Percentiles rank a stretch among this genome's conserved stretches.
Evolutionary conservation across 2,797 vertebrate species (phyloP).

Genomic region (Simalia tracyae): DNA sequence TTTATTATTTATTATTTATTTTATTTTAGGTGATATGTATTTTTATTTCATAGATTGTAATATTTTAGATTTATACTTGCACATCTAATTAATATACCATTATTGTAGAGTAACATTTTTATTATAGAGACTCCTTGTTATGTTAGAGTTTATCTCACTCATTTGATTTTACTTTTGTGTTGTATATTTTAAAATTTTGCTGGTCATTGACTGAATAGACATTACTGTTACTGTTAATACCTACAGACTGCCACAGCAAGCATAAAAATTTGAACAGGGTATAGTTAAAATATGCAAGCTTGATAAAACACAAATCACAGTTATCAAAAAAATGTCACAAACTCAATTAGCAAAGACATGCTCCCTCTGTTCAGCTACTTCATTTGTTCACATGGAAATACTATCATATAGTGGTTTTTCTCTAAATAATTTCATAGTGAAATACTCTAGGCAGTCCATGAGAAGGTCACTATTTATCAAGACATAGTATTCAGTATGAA

Average conservation of each 20-base stretch:
- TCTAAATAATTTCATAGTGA: not conserved
- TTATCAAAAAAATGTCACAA: not conserved
- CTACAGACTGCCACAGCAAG: not conserved
- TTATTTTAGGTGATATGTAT: not conserved
- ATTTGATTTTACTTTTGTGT: no score
- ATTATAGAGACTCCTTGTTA: no score
- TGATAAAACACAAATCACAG: not conserved
- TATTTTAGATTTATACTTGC: not conserved
- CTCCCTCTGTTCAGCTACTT: not conserved
- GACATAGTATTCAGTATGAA: not conserved
- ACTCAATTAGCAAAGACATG: not conserved
- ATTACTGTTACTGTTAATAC: no score
- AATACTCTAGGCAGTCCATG: not conserved
- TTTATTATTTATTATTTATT: not conserved
- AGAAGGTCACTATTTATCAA: not conserved
- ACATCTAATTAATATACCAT: not conserved
- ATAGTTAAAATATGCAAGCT: not conserved
- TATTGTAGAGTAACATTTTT: not conserved
- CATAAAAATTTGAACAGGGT: no score
- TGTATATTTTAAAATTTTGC: no score
- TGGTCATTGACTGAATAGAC: no score
- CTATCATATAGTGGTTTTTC: not conserved
- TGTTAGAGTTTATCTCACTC: no score
- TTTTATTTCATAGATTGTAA: not conserved
- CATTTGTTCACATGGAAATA: not conserved